phyloP scores from a whole-genome alignment of 1,140 invertebrate species.

The Ceratosolen solmsi region DNA sequence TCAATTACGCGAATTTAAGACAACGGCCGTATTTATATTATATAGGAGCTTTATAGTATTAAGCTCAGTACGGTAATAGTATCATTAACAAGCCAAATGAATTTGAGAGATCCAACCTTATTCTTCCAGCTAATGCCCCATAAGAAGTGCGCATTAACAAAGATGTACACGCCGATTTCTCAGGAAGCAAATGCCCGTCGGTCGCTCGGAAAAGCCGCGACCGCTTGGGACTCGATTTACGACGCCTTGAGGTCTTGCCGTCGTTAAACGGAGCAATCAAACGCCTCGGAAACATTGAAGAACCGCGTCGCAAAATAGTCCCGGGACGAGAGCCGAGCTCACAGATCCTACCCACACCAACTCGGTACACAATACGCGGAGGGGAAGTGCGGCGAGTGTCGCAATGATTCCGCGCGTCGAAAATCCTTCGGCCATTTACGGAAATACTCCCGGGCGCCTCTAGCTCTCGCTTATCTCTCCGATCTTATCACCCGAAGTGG shows the following conservation, averaged over 20 bases:
- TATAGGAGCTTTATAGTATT: background rate
- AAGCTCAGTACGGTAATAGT: background rate
- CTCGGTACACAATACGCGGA: constrained; percentile 22
- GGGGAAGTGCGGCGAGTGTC: constrained; percentile 25
- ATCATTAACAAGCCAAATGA: background rate
- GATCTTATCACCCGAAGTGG: background rate
- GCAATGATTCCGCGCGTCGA: constrained; percentile 4
- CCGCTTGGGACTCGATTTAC: no score
- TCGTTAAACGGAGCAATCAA: no score
- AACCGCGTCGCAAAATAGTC: background rate
- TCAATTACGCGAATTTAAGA: constrained; percentile 4
- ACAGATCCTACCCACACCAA: background rate
- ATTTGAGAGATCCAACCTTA: background rate
- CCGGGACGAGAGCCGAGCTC: background rate
- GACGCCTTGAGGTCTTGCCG: no score
- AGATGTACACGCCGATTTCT: no score
- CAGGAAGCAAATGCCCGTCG: no score
- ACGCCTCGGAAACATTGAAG: no score
- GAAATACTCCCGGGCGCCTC: background rate
- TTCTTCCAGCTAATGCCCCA: background rate
- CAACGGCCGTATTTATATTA: background rate
- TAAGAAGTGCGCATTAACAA: background rate
- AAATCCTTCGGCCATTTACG: constrained; percentile 31
- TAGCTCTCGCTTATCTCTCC: background rate
- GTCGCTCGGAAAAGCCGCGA: no score